Base-by-base conservation (phyloP, 1,140 invertebrate genomes). In the Trichonephila clavata region DNA sequence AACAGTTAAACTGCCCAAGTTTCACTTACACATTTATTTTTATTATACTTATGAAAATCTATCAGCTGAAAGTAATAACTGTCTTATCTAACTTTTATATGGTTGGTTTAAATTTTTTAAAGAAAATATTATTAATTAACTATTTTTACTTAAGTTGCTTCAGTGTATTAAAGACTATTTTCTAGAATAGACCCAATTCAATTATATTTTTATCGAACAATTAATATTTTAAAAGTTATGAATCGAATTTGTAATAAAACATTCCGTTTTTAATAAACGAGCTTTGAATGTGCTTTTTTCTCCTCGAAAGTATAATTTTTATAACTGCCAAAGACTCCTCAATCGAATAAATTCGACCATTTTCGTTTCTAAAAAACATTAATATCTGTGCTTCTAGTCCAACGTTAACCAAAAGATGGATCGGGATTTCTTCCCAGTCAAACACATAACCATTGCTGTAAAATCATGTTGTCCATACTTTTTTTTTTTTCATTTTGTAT, bases 391-490 rank as follows among this genome's bases (percentile, higher is more conserved):
- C 24, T 60, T 88, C 86, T 88, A 88, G 61, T 88, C 86, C 63
- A 50, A 27, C 21, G 27, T 27, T 20, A 61, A 88, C 71, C 86
- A 88, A 88, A 50, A 63, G 39, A 88, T 39, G 16, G 32, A 24
- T 88, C 86, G 60, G 86, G 86, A 61, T 88, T 88, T 81, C n/a
- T 18, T 90, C 71, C 57, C 88, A 61, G 68, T 81, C 50, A 90
- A 61, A 90, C 88, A 60, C 88, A 90, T 90, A 90, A 90, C 88
- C 88, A 90, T 81, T 77, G 77, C 77, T 90, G 50, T 80, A 81
- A 80, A 81, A 27, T 87, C 16, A 32, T 43, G 50, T 81, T 90
- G 88, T 81, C 50, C 57, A 90, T 90, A 80, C 80, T 81, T 90
- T 63, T 87, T 81, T n/a, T 88, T 88, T 90, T 87, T 43, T 27